Evolutionary conservation across 2,888 invertebrate species (phyloP).

Genomic region (Mongoloraphidia duomilia): DNA sequence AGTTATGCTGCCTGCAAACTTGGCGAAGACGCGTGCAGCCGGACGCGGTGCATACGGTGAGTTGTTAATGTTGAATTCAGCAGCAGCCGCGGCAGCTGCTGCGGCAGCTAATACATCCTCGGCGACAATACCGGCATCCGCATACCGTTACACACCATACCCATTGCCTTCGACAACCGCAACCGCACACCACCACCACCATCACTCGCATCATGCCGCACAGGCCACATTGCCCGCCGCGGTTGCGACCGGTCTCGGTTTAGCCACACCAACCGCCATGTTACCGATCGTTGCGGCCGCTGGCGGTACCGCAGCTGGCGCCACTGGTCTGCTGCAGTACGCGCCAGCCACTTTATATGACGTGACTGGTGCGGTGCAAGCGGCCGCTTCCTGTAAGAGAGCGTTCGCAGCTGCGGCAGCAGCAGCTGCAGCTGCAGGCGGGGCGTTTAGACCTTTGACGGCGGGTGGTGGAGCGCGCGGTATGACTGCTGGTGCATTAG

Average conservation of each 20-base stretch:
- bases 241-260: constrained; percentile 7
- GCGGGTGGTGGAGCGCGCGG: constrained; percentile 31
- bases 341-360: constrained; percentile 31
- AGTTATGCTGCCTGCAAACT: constrained; percentile 96
- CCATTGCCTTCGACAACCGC: constrained; percentile 37
- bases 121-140: constrained; percentile 29
- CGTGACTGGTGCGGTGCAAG: constrained; percentile 27
- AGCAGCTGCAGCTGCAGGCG: constrained; percentile 25
- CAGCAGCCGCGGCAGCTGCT: constrained; percentile 30
- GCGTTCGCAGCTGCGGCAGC: constrained; percentile 47
- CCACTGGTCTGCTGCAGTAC: constrained; percentile 24
- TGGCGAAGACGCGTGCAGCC: constrained; percentile 90
- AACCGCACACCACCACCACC: constrained; percentile 20
- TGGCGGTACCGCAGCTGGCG: constrained; percentile 21
- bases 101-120: constrained; percentile 29
- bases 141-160: constrained; percentile 46
- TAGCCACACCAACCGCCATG: constrained; percentile 20
- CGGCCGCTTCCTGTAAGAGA: constrained; percentile 27
- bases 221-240: constrained; percentile 24
- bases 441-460: constrained; percentile 30
- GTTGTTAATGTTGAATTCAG: constrained; percentile 76
- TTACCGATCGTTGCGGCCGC: constrained; percentile 25
- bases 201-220: constrained; percentile 26
- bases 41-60: constrained; percentile 96
- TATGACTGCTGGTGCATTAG: constrained; percentile 41